These are phyloP conservation scores for Nomada ruficornis DNA, from an alignment of 2,888 invertebrate species.

Conservation along the genomic window DNA sequence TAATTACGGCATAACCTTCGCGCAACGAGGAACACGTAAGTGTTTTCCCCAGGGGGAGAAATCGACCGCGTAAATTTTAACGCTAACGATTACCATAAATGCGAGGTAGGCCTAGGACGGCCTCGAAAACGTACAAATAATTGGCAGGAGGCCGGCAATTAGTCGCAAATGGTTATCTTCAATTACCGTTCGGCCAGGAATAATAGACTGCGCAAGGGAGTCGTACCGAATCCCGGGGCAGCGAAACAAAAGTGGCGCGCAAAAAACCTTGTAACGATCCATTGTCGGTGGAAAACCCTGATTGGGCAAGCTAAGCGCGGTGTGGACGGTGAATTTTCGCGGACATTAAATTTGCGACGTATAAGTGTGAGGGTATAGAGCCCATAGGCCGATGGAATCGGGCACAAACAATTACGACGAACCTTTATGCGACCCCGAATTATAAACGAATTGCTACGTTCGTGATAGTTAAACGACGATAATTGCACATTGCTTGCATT, in stretches of 20 bases:
- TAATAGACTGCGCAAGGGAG: constrained; percentile 38
- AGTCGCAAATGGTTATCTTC: constrained; percentile 57
- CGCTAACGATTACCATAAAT: constrained; percentile 70
- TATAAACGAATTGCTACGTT: constrained; percentile 54
- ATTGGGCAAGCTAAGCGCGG: constrained; percentile 30
- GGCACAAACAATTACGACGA: constrained; percentile 55
- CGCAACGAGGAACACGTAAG: constrained; percentile 11
- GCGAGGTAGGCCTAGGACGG: constrained; percentile 47
- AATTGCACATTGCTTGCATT: constrained; percentile 60
- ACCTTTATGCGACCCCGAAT: constrained; percentile 59
- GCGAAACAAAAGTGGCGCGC: constrained; percentile 42
- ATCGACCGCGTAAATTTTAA: constrained; percentile 37
- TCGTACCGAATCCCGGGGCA: constrained; percentile 27
- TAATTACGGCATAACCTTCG: constrained; percentile 53
- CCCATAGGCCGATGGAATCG: constrained; percentile 18
- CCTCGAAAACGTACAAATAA: constrained; percentile 61
- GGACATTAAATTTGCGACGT: constrained; percentile 40
- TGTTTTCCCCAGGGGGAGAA: not conserved
- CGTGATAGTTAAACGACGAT: constrained; percentile 53
- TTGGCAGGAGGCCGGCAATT: constrained; percentile 59
- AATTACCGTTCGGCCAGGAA: constrained; percentile 49
- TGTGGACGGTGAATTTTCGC: constrained; percentile 38
- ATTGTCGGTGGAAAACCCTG: constrained; percentile 55
- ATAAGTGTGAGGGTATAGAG: not conserved
- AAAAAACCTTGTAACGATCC: constrained; percentile 57